A percentile compares a stretch with the other conserved stretches of the same genome.
Evolutionary conservation across 2,888 invertebrate genomes (phyloP).

Genomic region (Hypselothyrea guttata): DNA sequence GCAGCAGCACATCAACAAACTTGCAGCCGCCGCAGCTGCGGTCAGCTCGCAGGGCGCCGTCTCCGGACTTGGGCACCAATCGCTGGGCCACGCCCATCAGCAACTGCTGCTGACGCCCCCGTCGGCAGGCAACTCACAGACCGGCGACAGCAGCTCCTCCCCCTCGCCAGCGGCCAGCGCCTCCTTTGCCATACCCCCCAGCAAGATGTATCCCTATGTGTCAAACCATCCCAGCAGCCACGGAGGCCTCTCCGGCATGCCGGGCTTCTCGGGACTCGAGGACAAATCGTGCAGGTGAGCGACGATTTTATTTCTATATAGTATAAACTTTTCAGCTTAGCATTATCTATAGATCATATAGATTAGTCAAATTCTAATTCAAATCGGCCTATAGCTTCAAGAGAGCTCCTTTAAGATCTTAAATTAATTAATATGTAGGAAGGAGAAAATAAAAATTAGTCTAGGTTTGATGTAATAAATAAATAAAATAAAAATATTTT

Average conservation of each 20-base stretch:
- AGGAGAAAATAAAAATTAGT: too few species aligned
- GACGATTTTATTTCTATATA: too few species aligned
- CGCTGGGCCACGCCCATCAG: constrained; percentile 70
- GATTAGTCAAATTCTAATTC: too few species aligned
- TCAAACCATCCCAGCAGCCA: constrained; percentile 87
- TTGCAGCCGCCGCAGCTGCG: constrained; percentile 79
- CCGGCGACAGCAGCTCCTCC: constrained; percentile 78
- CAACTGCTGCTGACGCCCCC: constrained; percentile 78
- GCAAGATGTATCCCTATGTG: constrained; percentile 96
- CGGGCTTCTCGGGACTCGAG: constrained; percentile 82
- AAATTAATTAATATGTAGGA: too few species aligned
- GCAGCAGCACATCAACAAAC: constrained; percentile 79
- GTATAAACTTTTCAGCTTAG: too few species aligned
- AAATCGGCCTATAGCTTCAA: too few species aligned
- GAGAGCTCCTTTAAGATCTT: too few species aligned
- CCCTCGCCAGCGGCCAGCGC: constrained; percentile 78
- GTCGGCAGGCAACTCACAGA: constrained; percentile 77
- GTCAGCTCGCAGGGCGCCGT: constrained; percentile 68
- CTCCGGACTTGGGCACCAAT: constrained; percentile 42
- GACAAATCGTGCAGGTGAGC: constrained; percentile 82
- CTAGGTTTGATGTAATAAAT: too few species aligned
- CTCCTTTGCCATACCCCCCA: constrained; percentile 86
- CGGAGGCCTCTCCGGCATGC: constrained; percentile 92
- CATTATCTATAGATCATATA: too few species aligned
- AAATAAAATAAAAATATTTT: too few species aligned